Evolutionary conservation across 2,113 vertebrate species (phyloP).

Genomic region (Barnardius zonarius): DNA sequence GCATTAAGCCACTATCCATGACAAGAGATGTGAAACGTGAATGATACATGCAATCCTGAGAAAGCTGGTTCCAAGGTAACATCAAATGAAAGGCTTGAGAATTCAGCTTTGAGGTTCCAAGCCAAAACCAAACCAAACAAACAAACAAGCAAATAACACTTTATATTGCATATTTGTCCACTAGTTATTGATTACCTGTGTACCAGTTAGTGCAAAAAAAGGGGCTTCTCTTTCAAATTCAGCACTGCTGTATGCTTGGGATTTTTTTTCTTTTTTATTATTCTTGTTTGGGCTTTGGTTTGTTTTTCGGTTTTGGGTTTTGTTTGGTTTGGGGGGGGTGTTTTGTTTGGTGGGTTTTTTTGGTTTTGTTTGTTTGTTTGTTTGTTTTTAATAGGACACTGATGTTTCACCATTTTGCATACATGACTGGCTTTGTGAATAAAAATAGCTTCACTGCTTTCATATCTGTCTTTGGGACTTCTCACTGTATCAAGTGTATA

Average conservation of each 20-base stretch:
- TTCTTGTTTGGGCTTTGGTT: neutral
- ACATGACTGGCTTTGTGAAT: neutral
- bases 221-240: neutral
- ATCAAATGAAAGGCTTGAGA: neutral
- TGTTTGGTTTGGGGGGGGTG: neutral
- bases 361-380: neutral
- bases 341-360: too few relatives aligned
- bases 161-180: neutral
- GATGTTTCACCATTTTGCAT: neutral
- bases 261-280: neutral
- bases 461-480: neutral
- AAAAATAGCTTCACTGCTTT: neutral
- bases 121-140: neutral
- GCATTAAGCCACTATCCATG: neutral
- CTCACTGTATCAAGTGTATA: neutral
- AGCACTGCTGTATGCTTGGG: neutral
- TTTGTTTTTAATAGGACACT: neutral
- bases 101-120: neutral
- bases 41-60: neutral
- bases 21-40: neutral
- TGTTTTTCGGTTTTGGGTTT: too few relatives aligned
- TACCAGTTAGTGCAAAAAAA: neutral
- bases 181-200: neutral
- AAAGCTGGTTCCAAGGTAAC: neutral
- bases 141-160: neutral